phyloP scores from a whole-genome alignment of 2,797 vertebrate genomes.

The Acanthis flammea region DNA sequence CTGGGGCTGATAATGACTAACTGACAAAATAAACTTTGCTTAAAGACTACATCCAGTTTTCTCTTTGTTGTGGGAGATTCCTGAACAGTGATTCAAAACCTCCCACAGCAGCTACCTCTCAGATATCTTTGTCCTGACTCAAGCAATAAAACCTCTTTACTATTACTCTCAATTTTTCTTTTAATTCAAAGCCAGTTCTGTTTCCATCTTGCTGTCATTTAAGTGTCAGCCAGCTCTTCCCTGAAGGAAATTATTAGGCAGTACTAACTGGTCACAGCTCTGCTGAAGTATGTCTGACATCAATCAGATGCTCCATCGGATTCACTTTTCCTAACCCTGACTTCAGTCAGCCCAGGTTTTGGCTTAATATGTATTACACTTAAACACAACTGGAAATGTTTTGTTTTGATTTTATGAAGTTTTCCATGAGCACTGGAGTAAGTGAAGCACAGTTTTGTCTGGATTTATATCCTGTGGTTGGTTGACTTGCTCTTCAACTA shows the following conservation, averaged over 20 bases:
- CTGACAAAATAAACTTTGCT: neutral
- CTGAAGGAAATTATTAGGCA: constrained; percentile 20
- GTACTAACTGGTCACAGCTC: neutral
- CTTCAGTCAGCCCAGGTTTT: neutral
- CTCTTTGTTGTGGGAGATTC: neutral
- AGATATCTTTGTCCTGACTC: neutral
- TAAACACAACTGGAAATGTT: constrained; percentile 11
- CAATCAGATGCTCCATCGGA: neutral
- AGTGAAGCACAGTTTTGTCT: neutral
- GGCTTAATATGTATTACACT: neutral
- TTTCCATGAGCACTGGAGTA: neutral
- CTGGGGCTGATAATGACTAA: constrained; percentile 16
- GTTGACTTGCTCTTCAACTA: neutral
- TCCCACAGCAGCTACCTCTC: neutral
- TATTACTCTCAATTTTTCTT: neutral
- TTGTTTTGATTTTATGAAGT: neutral
- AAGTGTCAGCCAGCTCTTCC: neutral
- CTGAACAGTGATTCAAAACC: constrained; percentile 32
- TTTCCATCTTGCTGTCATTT: neutral
- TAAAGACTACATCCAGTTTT: neutral
- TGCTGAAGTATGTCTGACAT: neutral
- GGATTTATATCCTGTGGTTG: neutral
- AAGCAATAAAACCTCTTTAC: neutral
- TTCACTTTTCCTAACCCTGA: neutral
- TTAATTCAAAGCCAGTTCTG: neutral